Evolutionary conservation across 2,888 invertebrate species (phyloP), one percentile per base, ranked within the genome.

Genomic region (Eristalis intricaria): DNA sequence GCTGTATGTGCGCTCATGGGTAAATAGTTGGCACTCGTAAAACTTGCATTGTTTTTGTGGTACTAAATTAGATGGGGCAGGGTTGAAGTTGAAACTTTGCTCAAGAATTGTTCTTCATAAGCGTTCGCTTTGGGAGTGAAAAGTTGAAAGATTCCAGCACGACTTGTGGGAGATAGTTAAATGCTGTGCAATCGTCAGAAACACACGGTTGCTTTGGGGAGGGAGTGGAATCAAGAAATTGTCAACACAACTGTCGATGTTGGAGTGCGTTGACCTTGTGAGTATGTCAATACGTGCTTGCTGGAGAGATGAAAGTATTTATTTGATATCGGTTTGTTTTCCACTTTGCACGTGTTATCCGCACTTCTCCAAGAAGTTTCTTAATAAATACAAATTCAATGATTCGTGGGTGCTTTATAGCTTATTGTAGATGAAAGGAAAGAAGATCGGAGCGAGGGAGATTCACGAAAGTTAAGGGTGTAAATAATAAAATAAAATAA

Each of bases 1-100:
- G 11, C 19, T 58, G 15, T 40, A 22, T 70, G 77, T 70, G 50
- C 64, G 50, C 56, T n/a, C 19, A n/a, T 60, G 13, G 7, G 50
- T 69, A 26, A 56, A 68, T 23, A 50, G n/a, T 35, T 50, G 63
- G 26, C 26, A 26, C 43, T 15, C 22, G 23, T 23, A 1, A 56
- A 35, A 15, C 38, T 56, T 19, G 22, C 50, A n/a, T 32, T 61
- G 26, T 71, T 70, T 22, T 40, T 63, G 29, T 19, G 64, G 38
- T 15, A n/a, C 15, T 22, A 61, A n/a, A 35, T 35, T 7, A 77
- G 26, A 69, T 35, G 64, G 8, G 32, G 35, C 1, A 10, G 32
- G 32, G 32, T 32, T 32, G 61, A n/a, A 61, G 61, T 50, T 60
- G 26, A 26, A 26, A 60, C 26, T 60, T 26, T 60, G 7, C 26